A percentile compares a stretch with the other conserved stretches of the same genome.
Evolutionary conservation across 2,888 invertebrate species (phyloP).

Genomic region (Copidosoma aretas): DNA sequence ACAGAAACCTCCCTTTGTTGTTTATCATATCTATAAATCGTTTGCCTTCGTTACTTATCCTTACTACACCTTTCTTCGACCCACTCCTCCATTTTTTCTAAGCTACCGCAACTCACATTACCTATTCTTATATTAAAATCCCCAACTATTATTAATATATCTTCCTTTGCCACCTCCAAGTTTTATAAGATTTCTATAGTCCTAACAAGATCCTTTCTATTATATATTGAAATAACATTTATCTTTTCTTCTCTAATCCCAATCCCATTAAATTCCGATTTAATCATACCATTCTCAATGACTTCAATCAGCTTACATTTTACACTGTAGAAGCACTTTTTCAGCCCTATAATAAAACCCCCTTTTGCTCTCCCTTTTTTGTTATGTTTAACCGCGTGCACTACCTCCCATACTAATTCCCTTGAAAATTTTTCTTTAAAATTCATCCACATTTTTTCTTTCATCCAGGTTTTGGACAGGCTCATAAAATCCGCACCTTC

Average conservation of each 20-base stretch:
- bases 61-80: too few species aligned
- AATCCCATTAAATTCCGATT: not conserved
- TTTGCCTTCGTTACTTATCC: too few species aligned
- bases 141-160: conserved; percentile 1
- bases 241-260: not conserved
- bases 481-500: conserved; percentile 34
- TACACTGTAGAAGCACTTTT: conserved; percentile 12
- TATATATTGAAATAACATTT: conserved; percentile 5
- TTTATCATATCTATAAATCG: too few species aligned
- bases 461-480: conserved; percentile 41
- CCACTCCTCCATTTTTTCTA: conserved; percentile 12
- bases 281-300: not conserved
- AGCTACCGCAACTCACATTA: conserved; percentile 32
- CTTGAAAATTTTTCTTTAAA: conserved; percentile 15
- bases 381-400: conserved; percentile 26
- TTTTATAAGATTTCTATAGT: not conserved
- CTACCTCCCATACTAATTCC: conserved; percentile 30
- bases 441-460: conserved; percentile 28
- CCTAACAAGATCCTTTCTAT: conserved; percentile 2
- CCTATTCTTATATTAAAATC: conserved; percentile 15
- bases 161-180: conserved; percentile 1
- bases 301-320: too few species aligned
- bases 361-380: conserved; percentile 39
- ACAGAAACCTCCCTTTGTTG: too few species aligned
- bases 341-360: conserved; percentile 39